Evolutionary conservation across 2,888 invertebrate genomes (phyloP).

Genomic region (Cerastoderma edule): DNA sequence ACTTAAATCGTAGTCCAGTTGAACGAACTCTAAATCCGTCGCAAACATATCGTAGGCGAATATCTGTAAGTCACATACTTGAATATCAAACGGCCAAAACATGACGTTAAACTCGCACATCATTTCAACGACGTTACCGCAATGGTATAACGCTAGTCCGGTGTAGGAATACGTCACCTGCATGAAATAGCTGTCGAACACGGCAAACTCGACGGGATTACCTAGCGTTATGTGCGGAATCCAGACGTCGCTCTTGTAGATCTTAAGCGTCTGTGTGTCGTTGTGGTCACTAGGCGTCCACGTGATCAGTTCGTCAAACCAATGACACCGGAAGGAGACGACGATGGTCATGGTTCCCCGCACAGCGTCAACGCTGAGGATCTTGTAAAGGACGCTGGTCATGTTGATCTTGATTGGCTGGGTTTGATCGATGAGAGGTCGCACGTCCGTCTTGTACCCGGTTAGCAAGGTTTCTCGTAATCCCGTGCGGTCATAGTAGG

Average conservation of each 20-base stretch:
- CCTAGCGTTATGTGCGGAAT: conserved; percentile 22
- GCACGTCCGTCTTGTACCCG: conserved; percentile 21
- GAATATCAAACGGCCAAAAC: conserved; percentile 47
- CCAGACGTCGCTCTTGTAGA: conserved; percentile 24
- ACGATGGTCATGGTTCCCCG: conserved; percentile 15
- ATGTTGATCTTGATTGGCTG: conserved; percentile 24
- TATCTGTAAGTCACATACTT: conserved; percentile 24
- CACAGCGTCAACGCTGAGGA: conserved; percentile 26
- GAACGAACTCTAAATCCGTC: not conserved
- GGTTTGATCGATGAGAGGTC: conserved; percentile 27
- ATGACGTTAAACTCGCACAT: conserved; percentile 32
- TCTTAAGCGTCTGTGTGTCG: not conserved
- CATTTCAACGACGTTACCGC: conserved; percentile 16
- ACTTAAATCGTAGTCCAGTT: not conserved
- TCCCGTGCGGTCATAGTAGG: no score
- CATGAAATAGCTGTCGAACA: conserved; percentile 5
- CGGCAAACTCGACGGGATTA: conserved; percentile 15
- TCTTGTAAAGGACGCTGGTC: conserved; percentile 14
- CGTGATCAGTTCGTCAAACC: conserved; percentile 29
- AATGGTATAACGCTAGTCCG: conserved; percentile 10
- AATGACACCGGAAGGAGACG: not conserved
- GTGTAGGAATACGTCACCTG: conserved; percentile 19
- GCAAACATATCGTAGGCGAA: not conserved
- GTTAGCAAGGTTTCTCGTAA: no score
- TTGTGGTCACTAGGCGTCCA: conserved; percentile 19